Conservation (phyloP, 2,797 vertebrate genomes). For the Dryobates pubescens region DNA sequence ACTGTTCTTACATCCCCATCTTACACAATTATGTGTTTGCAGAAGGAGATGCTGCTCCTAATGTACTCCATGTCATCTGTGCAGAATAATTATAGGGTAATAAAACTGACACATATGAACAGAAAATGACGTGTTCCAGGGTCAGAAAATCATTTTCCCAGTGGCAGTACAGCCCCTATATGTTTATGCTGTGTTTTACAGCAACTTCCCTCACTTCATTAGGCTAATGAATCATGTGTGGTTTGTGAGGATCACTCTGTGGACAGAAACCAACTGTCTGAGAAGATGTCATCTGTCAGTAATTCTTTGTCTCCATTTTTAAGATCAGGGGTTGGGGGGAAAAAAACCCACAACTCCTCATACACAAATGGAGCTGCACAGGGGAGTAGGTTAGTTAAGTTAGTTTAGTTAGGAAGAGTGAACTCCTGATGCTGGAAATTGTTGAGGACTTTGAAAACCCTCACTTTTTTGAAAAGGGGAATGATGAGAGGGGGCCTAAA, state of each 20-base stretch:
- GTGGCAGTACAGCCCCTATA: background rate
- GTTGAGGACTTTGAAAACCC: background rate
- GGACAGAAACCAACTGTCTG: background rate
- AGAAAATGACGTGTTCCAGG: background rate
- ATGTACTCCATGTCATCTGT: background rate
- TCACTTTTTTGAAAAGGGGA: background rate
- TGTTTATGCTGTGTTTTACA: background rate
- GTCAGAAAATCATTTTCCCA: background rate
- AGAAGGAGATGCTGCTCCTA: background rate
- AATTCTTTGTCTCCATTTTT: background rate
- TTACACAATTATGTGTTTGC: rapidly evolving
- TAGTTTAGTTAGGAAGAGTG: background rate
- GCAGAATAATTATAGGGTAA: background rate
- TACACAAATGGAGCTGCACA: background rate
- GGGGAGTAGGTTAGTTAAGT: background rate
- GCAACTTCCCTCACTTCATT: background rate
- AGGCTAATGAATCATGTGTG: background rate
- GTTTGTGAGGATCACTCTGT: background rate
- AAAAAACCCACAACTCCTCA: too few relatives aligned
- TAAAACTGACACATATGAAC: background rate
- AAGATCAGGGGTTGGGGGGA: background rate
- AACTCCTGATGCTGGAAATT: background rate
- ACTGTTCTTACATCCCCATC: background rate
- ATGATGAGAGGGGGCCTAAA: background rate
- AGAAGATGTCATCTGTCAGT: background rate